Evolutionary conservation across 2,888 invertebrate genomes (phyloP).

Genomic region (Morpho helenor): DNA sequence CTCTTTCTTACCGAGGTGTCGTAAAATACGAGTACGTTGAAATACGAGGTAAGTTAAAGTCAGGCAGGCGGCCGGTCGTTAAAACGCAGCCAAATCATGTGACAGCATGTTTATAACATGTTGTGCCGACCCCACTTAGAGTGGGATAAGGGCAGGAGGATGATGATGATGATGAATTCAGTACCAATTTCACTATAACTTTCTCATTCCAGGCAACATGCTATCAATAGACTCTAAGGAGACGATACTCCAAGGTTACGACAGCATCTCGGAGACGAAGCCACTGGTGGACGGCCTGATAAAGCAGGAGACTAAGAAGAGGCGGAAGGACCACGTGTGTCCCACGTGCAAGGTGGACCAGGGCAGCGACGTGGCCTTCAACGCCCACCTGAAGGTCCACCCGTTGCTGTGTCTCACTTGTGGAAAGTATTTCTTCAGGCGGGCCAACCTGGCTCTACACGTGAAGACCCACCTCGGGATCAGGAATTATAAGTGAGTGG

Average conservation of each 20-base stretch:
- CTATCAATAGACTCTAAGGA: conserved; percentile 54
- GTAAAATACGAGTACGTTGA: too few relatives aligned
- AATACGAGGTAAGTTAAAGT: too few relatives aligned
- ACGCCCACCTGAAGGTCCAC: conserved; percentile 87
- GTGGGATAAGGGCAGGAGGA: too few relatives aligned
- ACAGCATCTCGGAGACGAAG: conserved; percentile 53
- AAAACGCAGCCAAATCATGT: too few relatives aligned
- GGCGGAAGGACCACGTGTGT: conserved; percentile 55
- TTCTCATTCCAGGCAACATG: conserved; percentile 41
- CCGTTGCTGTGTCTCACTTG: conserved; percentile 91
- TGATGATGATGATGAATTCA: too few relatives aligned
- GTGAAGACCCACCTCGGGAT: conserved; percentile 89
- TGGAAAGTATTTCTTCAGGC: conserved; percentile 87
- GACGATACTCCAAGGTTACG: conserved; percentile 54
- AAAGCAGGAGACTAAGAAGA: conserved; percentile 58
- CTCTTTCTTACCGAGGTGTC: too few relatives aligned
- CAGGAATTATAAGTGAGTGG: conserved; percentile 81
- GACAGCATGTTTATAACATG: too few relatives aligned
- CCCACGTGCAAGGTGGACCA: conserved; percentile 80
- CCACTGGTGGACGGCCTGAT: conserved; percentile 71
- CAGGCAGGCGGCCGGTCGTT: too few relatives aligned
- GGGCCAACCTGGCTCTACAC: conserved; percentile 87
- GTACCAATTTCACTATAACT: not conserved
- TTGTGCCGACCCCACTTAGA: too few relatives aligned
- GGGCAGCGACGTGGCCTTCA: conserved; percentile 82